Evolutionary conservation across 2,113 vertebrate genomes (phyloP).

Genomic region (Scomber colias): DNA sequence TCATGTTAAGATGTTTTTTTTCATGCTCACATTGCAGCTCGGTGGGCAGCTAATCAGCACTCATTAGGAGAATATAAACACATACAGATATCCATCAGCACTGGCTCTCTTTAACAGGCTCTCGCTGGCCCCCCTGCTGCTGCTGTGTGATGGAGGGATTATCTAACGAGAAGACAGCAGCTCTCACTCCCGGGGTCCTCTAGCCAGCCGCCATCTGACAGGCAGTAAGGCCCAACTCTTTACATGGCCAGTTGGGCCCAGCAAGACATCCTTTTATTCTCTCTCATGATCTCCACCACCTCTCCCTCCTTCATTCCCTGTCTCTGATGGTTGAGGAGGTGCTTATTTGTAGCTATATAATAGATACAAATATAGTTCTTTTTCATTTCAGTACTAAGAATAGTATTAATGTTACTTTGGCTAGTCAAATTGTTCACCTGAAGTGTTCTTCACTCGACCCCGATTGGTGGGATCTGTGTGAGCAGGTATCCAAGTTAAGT

Average conservation of each 20-base stretch:
- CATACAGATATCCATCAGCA: constrained; percentile 83
- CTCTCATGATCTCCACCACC: neutral
- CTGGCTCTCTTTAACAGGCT: constrained; percentile 63
- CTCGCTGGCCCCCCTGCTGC: constrained; percentile 30
- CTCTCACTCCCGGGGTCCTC: constrained; percentile 74
- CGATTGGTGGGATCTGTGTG: constrained; percentile 44
- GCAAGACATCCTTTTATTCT: constrained; percentile 85
- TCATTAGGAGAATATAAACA: constrained; percentile 86
- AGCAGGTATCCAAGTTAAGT: constrained; percentile 71
- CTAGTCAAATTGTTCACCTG: neutral
- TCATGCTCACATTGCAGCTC: constrained; percentile 19
- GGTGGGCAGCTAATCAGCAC: constrained; percentile 83
- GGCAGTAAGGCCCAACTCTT: constrained; percentile 84
- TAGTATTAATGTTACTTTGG: neutral
- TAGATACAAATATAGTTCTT: neutral
- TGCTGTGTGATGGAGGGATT: constrained; percentile 72
- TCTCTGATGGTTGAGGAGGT: neutral
- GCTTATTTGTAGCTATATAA: neutral
- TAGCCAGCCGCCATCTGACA: constrained; percentile 79
- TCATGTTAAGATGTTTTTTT: neutral
- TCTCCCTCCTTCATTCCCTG: neutral
- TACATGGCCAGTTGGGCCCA: constrained; percentile 90
- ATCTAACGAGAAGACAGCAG: constrained; percentile 61
- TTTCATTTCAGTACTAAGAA: neutral
- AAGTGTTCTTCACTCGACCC: constrained; percentile 27